Evolutionary conservation across 1,140 invertebrate species (phyloP), one percentile per base, ranked within the genome.

Genomic region (Heliconius melpomene): DNA sequence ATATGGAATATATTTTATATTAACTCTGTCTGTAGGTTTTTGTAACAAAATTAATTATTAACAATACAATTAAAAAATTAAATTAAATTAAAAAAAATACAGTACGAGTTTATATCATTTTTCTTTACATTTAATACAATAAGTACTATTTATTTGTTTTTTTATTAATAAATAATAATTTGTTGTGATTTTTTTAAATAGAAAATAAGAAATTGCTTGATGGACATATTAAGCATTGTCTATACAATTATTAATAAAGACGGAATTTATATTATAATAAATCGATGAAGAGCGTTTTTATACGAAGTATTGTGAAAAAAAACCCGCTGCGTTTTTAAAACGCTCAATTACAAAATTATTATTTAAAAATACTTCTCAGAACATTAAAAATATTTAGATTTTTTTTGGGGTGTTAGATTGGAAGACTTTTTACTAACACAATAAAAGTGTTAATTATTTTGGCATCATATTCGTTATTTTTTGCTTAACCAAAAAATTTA

Each of bases 161-260:
- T 72, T 66, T 38, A 9, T 66, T 36, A 60, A 75, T 60, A 75
- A 75, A 18, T 66, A 66, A 66, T 66, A 29, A 26, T 13, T 66
- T 66, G 60, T 66, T 66, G 60, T 66, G 60, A 66, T 66, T 66
- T 29, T 66, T 26, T 66, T 66, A 60, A 71, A 26, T 11, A 71
- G 13, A 40, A 77, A 77, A 52, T 29, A 32, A 16, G 3, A 16
- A 46, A 50, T 32, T 72, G n/a, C 38, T 72, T 66, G 72, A 77
- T 50, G 38, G 75, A 76, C 75, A 76, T 23, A 70, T 66, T 76
- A 66, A 76, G 74, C 74, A 60, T 76, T 76, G 36, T 36, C 52
- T 76, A 76, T 76, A 76, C 74, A 76, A 40, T 36, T 66, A 57
- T 57, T 38, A 38, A 76, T 76, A 60, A 40, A 60, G 74, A 76